Base-by-base conservation (phyloP, 1,140 invertebrate genomes). In the Caerostris darwini region DNA sequence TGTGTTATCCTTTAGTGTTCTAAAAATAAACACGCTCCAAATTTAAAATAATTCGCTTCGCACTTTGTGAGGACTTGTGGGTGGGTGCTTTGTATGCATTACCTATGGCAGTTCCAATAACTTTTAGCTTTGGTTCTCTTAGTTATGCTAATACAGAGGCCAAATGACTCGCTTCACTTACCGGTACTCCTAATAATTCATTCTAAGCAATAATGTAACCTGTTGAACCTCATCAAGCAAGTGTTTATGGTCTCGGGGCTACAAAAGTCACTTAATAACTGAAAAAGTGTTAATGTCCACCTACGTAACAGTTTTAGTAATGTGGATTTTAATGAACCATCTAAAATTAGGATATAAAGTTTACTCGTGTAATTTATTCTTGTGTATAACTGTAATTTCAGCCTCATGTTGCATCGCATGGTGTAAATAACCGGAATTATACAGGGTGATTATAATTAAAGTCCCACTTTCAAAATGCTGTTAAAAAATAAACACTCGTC, bases 141-240 rank as follows among this genome's bases (percentile, higher is more conserved):
- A 50, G 71, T 77, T 77, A 77, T 77, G 71, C 71, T 77, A 77
- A 77, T 77, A 53, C 71, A 14, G 10, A 77, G 71, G 71, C 71
- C 50, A 77, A 77, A 7, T 50, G 34, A 77, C 34, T 77, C 34
- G 7, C 7, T 10, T 50, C 53, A 77, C 71, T 77, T 77, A 77
- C 71, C 71, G 10, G 50, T 77, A 77, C 53, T 77, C 71, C 34
- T 77, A 50, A 77, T 77, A 77, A 77, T 77, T 53, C 71, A 77
- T 77, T 77, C 71, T 10, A 77, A 77, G 71, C 71, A 50, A 77
- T 53, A 12, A 12, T 50, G 71, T 77, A 77, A 77, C 71, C 71
- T 77, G 12, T 77, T 77, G 71, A 77, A 77, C 71, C 14, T 50
- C 34, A 77, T 77, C 34, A 77, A 12, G 34, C 19, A 50, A 53